Evolutionary conservation across 2,113 vertebrate species (phyloP).

Genomic region (Macquaria ambigua): DNA sequence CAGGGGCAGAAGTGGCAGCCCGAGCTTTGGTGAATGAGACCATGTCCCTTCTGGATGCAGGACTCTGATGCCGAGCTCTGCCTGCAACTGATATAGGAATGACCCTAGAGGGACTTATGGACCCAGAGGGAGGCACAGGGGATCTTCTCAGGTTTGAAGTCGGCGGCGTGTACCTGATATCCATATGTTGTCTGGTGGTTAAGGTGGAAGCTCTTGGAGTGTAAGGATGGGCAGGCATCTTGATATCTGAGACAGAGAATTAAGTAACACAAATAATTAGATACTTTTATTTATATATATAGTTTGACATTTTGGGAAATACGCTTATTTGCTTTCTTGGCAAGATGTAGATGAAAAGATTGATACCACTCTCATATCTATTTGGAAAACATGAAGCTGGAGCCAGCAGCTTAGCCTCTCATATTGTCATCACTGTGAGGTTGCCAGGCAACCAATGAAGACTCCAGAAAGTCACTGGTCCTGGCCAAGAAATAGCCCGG

Average conservation of each 20-base stretch:
- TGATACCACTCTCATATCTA: neutral
- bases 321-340: neutral
- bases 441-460: neutral
- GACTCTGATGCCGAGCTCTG: slow-evolving; percentile 75
- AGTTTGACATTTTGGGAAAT: neutral
- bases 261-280: slow-evolving; percentile 6
- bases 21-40: slow-evolving; percentile 81
- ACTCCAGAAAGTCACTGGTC: neutral
- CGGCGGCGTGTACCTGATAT: slow-evolving; percentile 77
- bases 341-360: neutral
- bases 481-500: neutral
- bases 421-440: neutral
- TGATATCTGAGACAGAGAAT: slow-evolving; percentile 85
- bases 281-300: slow-evolving; percentile 5
- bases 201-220: slow-evolving; percentile 77
- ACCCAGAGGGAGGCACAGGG: slow-evolving; percentile 66
- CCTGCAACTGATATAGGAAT: slow-evolving; percentile 72
- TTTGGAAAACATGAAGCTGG: neutral
- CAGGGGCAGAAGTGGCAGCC: slow-evolving; percentile 65
- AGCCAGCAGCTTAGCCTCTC: neutral
- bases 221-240: slow-evolving; percentile 82
- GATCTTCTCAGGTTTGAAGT: slow-evolving; percentile 74
- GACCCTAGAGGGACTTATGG: slow-evolving; percentile 70
- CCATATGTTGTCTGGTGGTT: slow-evolving; percentile 80
- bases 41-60: slow-evolving; percentile 83